Percentiles rank a stretch among this genome's conserved stretches.
phyloP scores from a whole-genome alignment of 2,113 vertebrate species.

The Cebidichthys violaceus region DNA sequence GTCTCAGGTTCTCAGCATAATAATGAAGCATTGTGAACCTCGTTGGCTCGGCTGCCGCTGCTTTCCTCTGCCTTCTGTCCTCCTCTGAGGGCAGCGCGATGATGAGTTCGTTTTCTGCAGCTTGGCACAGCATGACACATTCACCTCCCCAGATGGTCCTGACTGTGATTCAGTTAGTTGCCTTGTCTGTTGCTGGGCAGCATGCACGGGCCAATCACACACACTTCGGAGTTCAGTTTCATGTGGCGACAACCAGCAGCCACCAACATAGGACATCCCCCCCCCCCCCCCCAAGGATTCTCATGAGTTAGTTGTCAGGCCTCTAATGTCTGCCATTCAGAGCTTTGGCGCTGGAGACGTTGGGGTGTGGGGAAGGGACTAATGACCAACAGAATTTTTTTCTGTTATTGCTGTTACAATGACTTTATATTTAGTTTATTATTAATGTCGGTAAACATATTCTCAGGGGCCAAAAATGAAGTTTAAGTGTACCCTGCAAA shows the following conservation, averaged over 20 bases:
- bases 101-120: constrained; percentile 73
- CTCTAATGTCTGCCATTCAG: constrained; percentile 25
- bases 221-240: constrained; percentile 48
- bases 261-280: constrained; percentile 43
- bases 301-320: constrained; percentile 45
- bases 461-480: not conserved
- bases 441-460: not conserved
- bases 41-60: constrained; percentile 33
- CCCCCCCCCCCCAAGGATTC: constrained; percentile 11
- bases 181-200: constrained; percentile 80
- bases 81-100: constrained; percentile 53
- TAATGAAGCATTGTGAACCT: constrained; percentile 57
- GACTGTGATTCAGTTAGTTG: constrained; percentile 76
- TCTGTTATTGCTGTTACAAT: constrained; percentile 11
- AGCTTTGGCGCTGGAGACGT: constrained; percentile 15
- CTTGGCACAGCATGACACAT: constrained; percentile 74
- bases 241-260: constrained; percentile 56
- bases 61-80: constrained; percentile 58
- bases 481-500: not conserved
- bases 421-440: not conserved
- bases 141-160: constrained; percentile 81
- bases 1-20: constrained; percentile 51
- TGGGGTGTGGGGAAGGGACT: not conserved
- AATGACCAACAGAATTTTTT: constrained; percentile 22
- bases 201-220: constrained; percentile 60